Evolutionary conservation across 30 jellyfish, hydroid and myxozoan genomes (phyloP), one percentile per base, ranked within the genome.

Genomic region (Morbakka virulenta): DNA sequence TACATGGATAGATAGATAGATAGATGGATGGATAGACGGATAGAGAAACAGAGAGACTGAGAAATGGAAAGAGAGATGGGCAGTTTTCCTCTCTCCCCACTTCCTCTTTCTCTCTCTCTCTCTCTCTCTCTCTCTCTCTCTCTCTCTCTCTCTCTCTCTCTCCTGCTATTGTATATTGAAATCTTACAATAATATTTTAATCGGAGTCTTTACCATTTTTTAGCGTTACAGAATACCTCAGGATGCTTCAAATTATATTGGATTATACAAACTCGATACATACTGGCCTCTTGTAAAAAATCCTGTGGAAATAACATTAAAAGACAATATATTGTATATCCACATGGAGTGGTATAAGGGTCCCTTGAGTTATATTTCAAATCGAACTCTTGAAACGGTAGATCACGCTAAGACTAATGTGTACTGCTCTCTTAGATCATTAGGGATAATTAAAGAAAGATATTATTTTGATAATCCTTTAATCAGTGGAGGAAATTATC

Each of bases 261-360:
- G 96, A 3, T 36, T 52, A 0, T 86, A 86, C 62, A 61, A 62
- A 65, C 49, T 72, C 14, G n/a, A 47, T 47, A 68, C 89, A 1
- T 57, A 86, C 53, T 86, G 93, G 93, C 96, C 96, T 14, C 12
- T 86, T 36, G 35, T 86, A 33, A 25, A 64, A 24, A 32, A 41
- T 17, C 77, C 80, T 20, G 74, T 47, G 22, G 52, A 35, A 4
- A 68, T 86, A 14, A 61, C 64, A 0, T 41, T 29, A 25, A 77
- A 51, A 49, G 61, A 71, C 71, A 83, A 79, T 30, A 25, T 49
- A 27, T 72, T 86, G 35, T 25, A 21, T 49, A 22, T 79, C 3
- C 4, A 27, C 6, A 35, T 86, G 0, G 96, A 86, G 33, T 68
- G 89, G 88, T 62, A 69, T 14, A 52, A 30, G 25, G 77, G 84